Conservation (phyloP, 2,797 vertebrate genomes). For the Clarias pachynema region DNA sequence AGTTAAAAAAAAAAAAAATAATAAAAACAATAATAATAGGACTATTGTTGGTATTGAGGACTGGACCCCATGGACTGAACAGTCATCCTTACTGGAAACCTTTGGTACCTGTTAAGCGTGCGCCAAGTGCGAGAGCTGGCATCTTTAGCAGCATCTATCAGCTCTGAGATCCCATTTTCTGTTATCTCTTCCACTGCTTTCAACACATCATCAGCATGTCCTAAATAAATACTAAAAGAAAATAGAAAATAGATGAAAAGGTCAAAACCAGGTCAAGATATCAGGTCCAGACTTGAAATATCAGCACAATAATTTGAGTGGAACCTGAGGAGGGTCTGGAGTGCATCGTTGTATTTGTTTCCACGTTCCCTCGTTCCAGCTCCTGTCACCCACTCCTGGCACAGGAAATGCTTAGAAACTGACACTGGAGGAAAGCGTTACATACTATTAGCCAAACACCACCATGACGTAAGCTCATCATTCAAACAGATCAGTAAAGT, state of each 20-base stretch:
- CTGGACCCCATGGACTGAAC: neutral
- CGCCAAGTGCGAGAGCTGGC: constrained; percentile 84
- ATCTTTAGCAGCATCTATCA: constrained; percentile 83
- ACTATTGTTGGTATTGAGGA: neutral
- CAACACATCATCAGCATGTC: constrained; percentile 83
- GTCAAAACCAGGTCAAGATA: neutral
- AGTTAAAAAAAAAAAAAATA: neutral
- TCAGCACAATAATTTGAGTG: neutral
- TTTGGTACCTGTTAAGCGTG: constrained; percentile 62
- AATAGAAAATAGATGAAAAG: neutral
- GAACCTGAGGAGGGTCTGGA: constrained; percentile 86
- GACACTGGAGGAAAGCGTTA: constrained; percentile 71
- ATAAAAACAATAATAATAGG: neutral
- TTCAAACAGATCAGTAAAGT: neutral
- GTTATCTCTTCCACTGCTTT: constrained; percentile 92
- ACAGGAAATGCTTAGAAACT: constrained; percentile 85
- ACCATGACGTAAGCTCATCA: neutral
- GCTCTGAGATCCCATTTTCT: constrained; percentile 82
- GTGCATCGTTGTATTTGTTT: constrained; percentile 80
- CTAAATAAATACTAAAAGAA: constrained; percentile 85
- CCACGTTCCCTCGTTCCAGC: constrained; percentile 82
- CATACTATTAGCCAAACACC: neutral
- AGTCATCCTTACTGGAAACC: neutral
- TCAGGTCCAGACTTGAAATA: neutral
- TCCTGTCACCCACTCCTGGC: constrained; percentile 82